Evolutionary conservation across 2,888 invertebrate species (phyloP).

Genomic region (Amphimallon solstitiale): DNA sequence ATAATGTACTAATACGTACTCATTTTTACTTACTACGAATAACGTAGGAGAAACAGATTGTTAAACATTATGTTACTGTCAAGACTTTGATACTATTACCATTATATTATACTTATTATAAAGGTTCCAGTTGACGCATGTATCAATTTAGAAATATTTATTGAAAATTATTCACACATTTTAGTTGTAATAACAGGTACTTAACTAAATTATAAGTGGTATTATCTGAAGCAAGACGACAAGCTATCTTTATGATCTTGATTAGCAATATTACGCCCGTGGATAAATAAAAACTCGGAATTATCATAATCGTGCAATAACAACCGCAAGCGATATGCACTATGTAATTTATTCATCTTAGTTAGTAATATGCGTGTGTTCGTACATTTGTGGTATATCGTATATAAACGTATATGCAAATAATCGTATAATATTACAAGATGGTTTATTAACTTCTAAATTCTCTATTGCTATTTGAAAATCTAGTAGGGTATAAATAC

Average conservation of each 20-base stretch:
- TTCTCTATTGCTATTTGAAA: no score
- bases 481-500: no score
- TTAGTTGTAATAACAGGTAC: constrained; percentile 39
- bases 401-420: background rate
- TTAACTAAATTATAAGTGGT: constrained; percentile 38
- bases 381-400: background rate
- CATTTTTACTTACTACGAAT: no score
- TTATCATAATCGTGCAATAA: constrained; percentile 41
- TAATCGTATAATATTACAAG: no score
- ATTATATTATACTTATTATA: constrained; percentile 16
- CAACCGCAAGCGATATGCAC: constrained; percentile 29
- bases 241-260: constrained; percentile 41
- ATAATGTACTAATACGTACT: no score
- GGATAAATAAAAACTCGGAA: constrained; percentile 37
- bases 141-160: constrained; percentile 41
- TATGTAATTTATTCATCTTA: constrained; percentile 26
- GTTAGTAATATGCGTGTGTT: background rate
- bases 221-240: constrained; percentile 36
- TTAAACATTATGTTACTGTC: constrained; percentile 18
- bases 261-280: constrained; percentile 37
- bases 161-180: constrained; percentile 43
- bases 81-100: constrained; percentile 14
- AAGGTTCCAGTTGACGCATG: constrained; percentile 20
- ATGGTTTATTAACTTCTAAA: no score
- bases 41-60: background rate